Evolutionary conservation across 1,140 invertebrate genomes (phyloP).

Genomic region (Eupeodes corollae): DNA sequence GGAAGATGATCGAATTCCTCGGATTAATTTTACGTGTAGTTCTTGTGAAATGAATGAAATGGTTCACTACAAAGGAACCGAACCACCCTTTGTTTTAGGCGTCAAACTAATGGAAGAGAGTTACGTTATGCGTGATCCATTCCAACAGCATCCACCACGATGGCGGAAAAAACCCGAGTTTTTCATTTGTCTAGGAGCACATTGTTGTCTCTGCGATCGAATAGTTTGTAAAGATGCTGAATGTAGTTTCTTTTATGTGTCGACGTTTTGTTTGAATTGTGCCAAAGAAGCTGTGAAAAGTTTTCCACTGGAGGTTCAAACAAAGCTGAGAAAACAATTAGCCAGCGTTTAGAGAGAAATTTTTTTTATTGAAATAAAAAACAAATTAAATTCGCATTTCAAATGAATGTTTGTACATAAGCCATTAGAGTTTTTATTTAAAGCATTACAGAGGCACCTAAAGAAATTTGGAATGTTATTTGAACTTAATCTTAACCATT

Average conservation of each 20-base stretch:
- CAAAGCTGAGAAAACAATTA: slow-evolving; percentile 38
- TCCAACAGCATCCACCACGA: slow-evolving; percentile 45
- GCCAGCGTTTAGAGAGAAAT: not conserved
- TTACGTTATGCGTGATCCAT: slow-evolving; percentile 76
- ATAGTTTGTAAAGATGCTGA: slow-evolving; percentile 55
- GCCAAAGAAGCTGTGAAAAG: slow-evolving; percentile 44
- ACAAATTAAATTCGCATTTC: no score
- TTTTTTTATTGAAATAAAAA: no score
- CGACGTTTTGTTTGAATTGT: slow-evolving; percentile 61
- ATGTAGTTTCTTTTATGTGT: slow-evolving; percentile 72
- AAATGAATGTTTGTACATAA: no score
- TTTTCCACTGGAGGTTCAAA: slow-evolving; percentile 53
- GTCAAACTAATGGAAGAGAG: slow-evolving; percentile 53
- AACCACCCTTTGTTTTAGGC: slow-evolving; percentile 55
- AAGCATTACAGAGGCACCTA: no score
- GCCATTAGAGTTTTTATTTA: no score
- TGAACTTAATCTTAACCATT: no score
- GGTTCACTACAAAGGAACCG: slow-evolving; percentile 59
- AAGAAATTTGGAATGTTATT: no score
- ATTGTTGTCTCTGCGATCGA: slow-evolving; percentile 57
- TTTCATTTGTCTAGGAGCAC: slow-evolving; percentile 58
- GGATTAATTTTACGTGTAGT: slow-evolving; percentile 49
- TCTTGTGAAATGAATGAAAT: slow-evolving; percentile 52
- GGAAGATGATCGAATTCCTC: slow-evolving; percentile 21
- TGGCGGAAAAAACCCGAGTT: slow-evolving; percentile 46